phyloP scores from a whole-genome alignment of 2,797 vertebrate species.

The Onychomys arenicola region DNA sequence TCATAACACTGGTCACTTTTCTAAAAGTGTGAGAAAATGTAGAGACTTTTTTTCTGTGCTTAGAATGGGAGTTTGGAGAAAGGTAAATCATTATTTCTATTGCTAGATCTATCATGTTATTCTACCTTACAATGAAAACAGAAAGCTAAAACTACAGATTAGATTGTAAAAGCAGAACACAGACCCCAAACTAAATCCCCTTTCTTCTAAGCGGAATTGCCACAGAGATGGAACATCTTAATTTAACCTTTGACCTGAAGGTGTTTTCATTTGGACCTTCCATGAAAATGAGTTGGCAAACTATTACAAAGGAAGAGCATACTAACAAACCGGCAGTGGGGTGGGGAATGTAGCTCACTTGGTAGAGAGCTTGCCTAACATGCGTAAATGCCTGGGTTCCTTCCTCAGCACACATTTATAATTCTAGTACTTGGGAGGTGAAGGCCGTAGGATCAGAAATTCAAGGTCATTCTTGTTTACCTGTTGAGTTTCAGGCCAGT shows the following conservation, averaged over 20 bases:
- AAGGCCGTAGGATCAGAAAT: neutral
- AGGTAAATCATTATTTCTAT: neutral
- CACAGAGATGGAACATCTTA: slow-evolving; percentile 1
- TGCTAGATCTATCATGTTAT: neutral
- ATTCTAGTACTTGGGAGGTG: neutral
- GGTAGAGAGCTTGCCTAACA: neutral
- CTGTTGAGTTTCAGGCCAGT: neutral
- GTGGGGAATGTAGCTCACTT: neutral
- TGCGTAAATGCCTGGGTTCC: neutral
- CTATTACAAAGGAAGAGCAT: slow-evolving; percentile 25
- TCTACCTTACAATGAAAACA: slow-evolving; percentile 42
- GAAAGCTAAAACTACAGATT: slow-evolving; percentile 18
- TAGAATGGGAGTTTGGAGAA: neutral
- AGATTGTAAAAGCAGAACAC: slow-evolving; percentile 26
- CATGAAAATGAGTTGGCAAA: neutral
- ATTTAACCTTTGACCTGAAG: neutral
- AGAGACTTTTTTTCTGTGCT: neutral
- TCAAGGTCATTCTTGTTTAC: neutral
- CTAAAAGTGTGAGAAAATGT: neutral
- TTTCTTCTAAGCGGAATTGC: slow-evolving; percentile 35
- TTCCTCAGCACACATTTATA: neutral
- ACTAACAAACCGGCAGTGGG: neutral
- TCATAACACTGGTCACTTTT: neutral
- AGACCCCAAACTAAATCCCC: neutral
- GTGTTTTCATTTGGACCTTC: slow-evolving; percentile 35